phyloP scores from a whole-genome alignment of 2,888 invertebrate genomes.

The Rhimphoctona megacephalus region DNA sequence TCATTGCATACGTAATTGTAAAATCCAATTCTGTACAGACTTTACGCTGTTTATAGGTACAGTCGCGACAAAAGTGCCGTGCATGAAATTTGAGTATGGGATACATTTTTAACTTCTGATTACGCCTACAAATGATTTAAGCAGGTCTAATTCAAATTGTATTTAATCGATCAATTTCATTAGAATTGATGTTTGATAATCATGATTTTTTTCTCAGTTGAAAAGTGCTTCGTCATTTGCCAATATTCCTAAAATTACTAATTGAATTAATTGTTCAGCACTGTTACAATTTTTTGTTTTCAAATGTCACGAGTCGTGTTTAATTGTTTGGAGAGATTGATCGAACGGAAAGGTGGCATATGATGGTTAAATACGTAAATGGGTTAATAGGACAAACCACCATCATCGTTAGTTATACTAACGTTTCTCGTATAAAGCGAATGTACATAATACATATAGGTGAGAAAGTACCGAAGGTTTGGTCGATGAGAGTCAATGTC shows the following conservation, averaged over 20 bases:
- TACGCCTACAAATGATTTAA: background rate
- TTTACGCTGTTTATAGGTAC: background rate
- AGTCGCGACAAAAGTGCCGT: too few species aligned
- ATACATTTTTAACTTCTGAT: too few species aligned
- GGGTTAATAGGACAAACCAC: constrained; percentile 45
- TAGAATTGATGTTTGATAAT: too few species aligned
- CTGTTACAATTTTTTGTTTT: background rate
- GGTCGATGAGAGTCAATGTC: constrained; percentile 52
- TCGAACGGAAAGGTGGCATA: constrained; percentile 23
- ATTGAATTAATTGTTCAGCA: too few species aligned
- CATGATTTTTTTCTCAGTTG: too few species aligned
- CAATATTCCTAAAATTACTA: too few species aligned
- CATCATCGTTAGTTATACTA: constrained; percentile 13
- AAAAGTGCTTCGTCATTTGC: too few species aligned
- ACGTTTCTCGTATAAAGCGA: background rate
- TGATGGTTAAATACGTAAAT: constrained; percentile 42
- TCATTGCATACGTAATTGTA: too few species aligned
- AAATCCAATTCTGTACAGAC: too few species aligned
- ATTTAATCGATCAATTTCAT: background rate
- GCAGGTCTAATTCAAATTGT: background rate
- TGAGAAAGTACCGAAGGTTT: background rate
- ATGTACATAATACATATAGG: constrained; percentile 3
- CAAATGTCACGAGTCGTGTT: background rate
- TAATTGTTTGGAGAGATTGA: constrained; percentile 6
- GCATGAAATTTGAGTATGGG: too few species aligned